Percentiles rank a stretch among this genome's conserved stretches.
Conservation (phyloP, 2,113 vertebrate species). For the Oryzias javanicus region DNA sequence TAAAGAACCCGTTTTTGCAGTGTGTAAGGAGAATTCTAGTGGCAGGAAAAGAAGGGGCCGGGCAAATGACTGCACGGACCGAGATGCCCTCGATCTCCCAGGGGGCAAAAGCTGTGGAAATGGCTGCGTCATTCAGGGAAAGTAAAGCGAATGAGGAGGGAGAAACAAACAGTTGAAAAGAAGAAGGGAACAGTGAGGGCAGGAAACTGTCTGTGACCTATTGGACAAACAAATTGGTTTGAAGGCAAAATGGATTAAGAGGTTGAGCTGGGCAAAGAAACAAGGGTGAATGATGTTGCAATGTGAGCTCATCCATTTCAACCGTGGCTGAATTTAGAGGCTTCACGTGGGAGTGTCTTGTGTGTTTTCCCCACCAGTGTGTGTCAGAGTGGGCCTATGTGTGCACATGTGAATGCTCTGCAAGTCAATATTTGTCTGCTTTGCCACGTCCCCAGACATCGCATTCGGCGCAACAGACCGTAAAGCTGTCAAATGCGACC, state of each 20-base stretch:
- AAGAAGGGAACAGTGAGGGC: slow-evolving; percentile 42
- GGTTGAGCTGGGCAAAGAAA: slow-evolving; percentile 53
- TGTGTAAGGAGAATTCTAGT: slow-evolving; percentile 3
- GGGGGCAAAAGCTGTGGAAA: slow-evolving; percentile 63
- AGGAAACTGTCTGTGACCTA: slow-evolving; percentile 64
- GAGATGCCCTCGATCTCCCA: slow-evolving; percentile 62
- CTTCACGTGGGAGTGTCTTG: slow-evolving; percentile 51
- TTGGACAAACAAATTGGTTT: slow-evolving; percentile 74
- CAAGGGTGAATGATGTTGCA: slow-evolving; percentile 61
- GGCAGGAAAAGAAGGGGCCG: slow-evolving; percentile 13
- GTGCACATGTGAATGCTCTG: slow-evolving; percentile 27
- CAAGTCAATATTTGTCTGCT: slow-evolving; percentile 80
- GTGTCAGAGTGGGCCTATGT: not conserved
- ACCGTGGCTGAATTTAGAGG: slow-evolving; percentile 56
- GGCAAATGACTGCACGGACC: slow-evolving; percentile 42
- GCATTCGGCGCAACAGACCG: slow-evolving; percentile 71
- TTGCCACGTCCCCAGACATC: slow-evolving; percentile 74
- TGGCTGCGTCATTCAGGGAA: slow-evolving; percentile 53
- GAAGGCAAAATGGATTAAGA: slow-evolving; percentile 73
- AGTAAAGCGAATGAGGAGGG: slow-evolving; percentile 33
- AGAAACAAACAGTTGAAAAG: slow-evolving; percentile 40
- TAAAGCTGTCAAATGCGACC: slow-evolving; percentile 77
- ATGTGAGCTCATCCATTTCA: slow-evolving; percentile 69
- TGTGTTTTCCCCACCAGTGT: slow-evolving; percentile 33
- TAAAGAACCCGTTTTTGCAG: too few relatives aligned